A percentile compares a stretch with the other conserved stretches of the same genome.
Evolutionary conservation across 2,113 vertebrate genomes (phyloP).

Genomic region (Rutilus rutilus): DNA sequence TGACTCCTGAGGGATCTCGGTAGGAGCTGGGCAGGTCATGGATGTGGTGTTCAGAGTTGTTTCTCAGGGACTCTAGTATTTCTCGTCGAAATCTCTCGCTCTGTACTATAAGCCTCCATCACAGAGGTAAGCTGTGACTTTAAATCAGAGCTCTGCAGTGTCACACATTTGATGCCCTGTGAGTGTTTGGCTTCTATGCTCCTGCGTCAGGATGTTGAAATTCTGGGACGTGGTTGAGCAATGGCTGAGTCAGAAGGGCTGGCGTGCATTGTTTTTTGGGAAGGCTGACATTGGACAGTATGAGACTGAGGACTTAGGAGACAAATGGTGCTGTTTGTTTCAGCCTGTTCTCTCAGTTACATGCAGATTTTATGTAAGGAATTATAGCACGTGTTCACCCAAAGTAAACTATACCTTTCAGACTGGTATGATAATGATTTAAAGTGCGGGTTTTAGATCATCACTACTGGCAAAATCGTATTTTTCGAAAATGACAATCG

Average conservation of each 20-base stretch:
- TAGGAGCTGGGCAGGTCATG: conserved; percentile 3
- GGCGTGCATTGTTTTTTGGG: neutral
- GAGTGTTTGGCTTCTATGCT: conserved; percentile 13
- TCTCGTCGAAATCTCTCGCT: neutral
- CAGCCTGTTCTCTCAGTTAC: neutral
- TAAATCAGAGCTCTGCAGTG: conserved; percentile 17
- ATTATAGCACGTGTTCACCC: neutral
- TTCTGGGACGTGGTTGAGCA: conserved; percentile 7
- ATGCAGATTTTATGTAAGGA: neutral
- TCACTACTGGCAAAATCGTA: neutral
- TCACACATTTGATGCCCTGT: conserved; percentile 20
- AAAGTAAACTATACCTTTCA: neutral
- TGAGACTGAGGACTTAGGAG: neutral
- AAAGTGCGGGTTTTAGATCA: neutral
- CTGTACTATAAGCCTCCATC: conserved; percentile 8
- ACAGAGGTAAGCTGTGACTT: conserved; percentile 38
- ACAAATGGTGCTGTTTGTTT: neutral
- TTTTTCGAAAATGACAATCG: neutral
- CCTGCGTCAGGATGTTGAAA: conserved; percentile 20
- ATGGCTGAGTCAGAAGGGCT: conserved; percentile 14
- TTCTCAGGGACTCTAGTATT: conserved; percentile 10
- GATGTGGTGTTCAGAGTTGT: neutral
- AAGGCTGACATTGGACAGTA: conserved; percentile 7
- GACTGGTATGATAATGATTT: neutral
- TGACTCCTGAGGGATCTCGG: conserved; percentile 8